Percentiles rank a stretch among this genome's conserved stretches.
These are phyloP conservation scores for Musca domestica DNA, from an alignment of 1,140 invertebrate species.

Conservation along the genomic window DNA sequence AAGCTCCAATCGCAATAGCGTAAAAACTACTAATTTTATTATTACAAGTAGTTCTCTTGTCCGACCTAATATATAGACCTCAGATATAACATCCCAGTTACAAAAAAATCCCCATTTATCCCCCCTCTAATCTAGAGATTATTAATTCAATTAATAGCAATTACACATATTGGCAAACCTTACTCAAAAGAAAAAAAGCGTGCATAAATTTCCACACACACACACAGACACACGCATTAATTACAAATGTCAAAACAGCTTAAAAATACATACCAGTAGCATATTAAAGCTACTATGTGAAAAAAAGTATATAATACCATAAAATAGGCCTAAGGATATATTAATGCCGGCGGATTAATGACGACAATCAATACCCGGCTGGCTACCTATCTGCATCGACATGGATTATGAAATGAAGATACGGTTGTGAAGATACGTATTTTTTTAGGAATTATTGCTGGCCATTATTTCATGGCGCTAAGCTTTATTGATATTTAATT, in stretches of 20 bases:
- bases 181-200: background rate
- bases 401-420: too few relatives aligned
- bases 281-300: background rate
- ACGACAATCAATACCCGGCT: too few relatives aligned
- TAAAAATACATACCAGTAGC: background rate
- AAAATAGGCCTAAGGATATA: background rate
- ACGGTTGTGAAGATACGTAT: too few relatives aligned
- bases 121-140: background rate
- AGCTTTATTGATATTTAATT: too few relatives aligned
- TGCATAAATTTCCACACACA: background rate
- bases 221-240: background rate
- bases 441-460: too few relatives aligned
- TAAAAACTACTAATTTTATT: too few relatives aligned
- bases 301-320: background rate
- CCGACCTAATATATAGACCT: background rate
- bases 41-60: background rate
- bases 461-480: too few relatives aligned
- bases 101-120: background rate
- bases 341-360: too few relatives aligned
- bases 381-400: too few relatives aligned
- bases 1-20: too few relatives aligned
- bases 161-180: slow-evolving; percentile 5
- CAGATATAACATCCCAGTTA: background rate
- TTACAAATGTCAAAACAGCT: slow-evolving; percentile 17
- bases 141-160: slow-evolving; percentile 3